A percentile compares a stretch with the other conserved stretches of the same genome.
Evolutionary conservation across 1,140 invertebrate species (phyloP).

Genomic region (Phenacoccus solenopsis): DNA sequence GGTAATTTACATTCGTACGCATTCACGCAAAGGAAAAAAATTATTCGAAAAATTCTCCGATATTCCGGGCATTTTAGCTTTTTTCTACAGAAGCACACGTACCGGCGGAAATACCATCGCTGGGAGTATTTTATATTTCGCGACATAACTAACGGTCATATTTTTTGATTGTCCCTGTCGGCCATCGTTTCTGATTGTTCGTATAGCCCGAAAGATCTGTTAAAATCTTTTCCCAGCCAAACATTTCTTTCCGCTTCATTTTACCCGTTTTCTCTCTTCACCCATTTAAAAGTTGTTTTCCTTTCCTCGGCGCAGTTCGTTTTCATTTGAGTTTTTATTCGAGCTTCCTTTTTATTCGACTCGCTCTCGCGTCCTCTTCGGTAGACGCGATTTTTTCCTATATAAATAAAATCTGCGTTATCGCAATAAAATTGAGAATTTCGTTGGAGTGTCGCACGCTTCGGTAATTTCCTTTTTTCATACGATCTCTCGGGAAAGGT

Average conservation of each 20-base stretch:
- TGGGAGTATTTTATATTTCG: too few relatives aligned
- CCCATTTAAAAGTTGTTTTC: not conserved
- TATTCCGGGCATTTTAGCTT: too few relatives aligned
- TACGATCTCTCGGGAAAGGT: not conserved
- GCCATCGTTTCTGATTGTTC: not conserved
- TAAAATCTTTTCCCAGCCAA: not conserved
- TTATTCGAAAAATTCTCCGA: too few relatives aligned
- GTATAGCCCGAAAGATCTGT: not conserved
- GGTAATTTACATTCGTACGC: too few relatives aligned
- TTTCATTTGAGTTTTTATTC: not conserved
- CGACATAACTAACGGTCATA: too few relatives aligned
- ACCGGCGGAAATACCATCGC: too few relatives aligned
- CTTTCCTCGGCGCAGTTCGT: not conserved
- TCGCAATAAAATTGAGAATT: constrained; percentile 3
- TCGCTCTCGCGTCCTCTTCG: not conserved
- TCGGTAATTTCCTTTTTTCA: not conserved
- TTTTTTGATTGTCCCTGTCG: not conserved
- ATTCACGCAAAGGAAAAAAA: too few relatives aligned
- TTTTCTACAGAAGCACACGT: too few relatives aligned
- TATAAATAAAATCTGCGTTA: constrained; percentile 3
- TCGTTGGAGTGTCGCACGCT: not conserved
- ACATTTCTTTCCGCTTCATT: not conserved
- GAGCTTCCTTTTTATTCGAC: not conserved
- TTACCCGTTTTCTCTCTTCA: too few relatives aligned
- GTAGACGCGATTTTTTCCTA: not conserved